Evolutionary conservation across 2,888 invertebrate species (phyloP).

Genomic region (Penaeus monodon): DNA sequence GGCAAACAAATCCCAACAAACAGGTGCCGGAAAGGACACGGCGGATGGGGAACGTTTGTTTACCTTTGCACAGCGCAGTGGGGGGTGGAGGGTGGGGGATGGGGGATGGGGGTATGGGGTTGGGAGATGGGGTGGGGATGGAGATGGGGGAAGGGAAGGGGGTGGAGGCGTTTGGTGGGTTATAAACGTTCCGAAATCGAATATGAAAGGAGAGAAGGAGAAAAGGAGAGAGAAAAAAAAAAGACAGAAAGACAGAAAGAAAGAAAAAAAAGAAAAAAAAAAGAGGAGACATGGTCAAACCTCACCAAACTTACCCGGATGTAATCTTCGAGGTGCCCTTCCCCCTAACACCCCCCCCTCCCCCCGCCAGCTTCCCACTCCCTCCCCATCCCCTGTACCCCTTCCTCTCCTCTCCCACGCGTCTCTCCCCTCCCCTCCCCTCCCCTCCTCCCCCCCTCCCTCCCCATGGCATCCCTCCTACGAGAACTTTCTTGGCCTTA

Average conservation of each 20-base stretch:
- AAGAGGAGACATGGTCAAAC: background rate
- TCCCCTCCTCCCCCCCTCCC: background rate
- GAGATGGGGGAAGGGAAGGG: no score
- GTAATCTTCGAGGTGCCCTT: background rate
- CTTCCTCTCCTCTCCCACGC: background rate
- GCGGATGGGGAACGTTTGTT: no score
- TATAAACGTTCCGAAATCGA: no score
- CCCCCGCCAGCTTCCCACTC: background rate
- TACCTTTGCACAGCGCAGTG: no score
- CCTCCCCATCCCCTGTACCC: background rate
- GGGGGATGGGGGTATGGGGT: no score
- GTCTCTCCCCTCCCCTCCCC: background rate
- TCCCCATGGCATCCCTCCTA: background rate
- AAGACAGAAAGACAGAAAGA: background rate
- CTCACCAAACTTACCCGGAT: background rate
- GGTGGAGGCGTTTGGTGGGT: no score
- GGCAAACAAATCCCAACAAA: no score
- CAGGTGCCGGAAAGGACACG: no score
- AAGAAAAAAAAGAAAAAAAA: background rate
- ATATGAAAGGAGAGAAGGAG: background rate
- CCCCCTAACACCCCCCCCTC: background rate
- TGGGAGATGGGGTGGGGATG: no score
- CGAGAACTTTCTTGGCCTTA: no score
- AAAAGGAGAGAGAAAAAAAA: background rate
- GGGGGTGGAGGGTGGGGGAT: no score